phyloP scores from a whole-genome alignment of 2,888 invertebrate species.

The Girardia tigrina region DNA sequence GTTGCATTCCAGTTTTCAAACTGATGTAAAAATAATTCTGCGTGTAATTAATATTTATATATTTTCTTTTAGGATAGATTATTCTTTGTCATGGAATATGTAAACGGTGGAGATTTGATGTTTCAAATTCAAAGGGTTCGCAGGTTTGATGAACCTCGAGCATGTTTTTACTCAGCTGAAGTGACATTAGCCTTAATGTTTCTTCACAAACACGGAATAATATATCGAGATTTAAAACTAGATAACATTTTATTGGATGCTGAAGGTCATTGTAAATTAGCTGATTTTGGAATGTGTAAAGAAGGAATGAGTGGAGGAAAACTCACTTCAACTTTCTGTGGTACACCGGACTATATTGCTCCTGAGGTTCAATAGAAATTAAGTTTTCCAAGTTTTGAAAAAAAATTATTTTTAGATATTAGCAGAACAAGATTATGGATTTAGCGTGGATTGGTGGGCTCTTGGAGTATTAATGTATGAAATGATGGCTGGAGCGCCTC shows the following conservation, averaged over 20 bases:
- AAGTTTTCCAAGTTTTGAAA: not conserved
- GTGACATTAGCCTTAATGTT: conserved; percentile 92
- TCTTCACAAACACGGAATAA: conserved; percentile 84
- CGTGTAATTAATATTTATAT: not conserved
- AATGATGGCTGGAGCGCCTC: conserved; percentile 71
- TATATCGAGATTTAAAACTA: conserved; percentile 86
- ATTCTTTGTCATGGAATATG: conserved; percentile 99
- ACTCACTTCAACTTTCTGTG: conserved; percentile 90
- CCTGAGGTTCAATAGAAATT: conserved; percentile 60
- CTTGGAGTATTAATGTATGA: conserved; percentile 55
- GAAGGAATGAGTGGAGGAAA: conserved; percentile 70
- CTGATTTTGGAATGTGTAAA: conserved; percentile 81
- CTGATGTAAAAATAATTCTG: conserved; percentile 55
- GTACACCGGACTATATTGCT: conserved; percentile 97
- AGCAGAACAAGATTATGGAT: conserved; percentile 79
- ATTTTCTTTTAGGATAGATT: conserved; percentile 60
- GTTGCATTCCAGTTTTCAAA: conserved; percentile 90
- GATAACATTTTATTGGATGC: conserved; percentile 92
- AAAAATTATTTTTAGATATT: conserved; percentile 57
- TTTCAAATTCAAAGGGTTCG: conserved; percentile 95
- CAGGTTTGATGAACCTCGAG: conserved; percentile 85
- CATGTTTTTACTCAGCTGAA: conserved; percentile 92
- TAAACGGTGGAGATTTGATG: conserved; percentile 78
- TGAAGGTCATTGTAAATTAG: conserved; percentile 61
- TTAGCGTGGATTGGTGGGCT: conserved; percentile 99